Base-by-base conservation (phyloP, 2,797 vertebrate genomes). In the Leptatherina wallacei region DNA sequence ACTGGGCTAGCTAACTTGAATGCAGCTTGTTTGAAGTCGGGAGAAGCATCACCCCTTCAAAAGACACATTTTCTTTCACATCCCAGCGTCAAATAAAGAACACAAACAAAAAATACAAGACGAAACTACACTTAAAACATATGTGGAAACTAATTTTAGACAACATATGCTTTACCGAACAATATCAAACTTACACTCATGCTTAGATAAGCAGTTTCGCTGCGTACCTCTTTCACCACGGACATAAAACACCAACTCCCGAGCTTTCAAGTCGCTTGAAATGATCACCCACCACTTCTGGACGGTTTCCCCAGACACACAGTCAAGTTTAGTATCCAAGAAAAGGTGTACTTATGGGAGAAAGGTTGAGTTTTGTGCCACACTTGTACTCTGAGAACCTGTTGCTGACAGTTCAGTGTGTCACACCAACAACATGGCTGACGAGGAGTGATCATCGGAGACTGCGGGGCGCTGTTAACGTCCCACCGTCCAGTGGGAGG, bases 391-490 rank as follows among this genome's bases (percentile, higher is more conserved):
- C 51, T 10, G 52, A 73, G 80, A 29, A 93, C 90, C 90, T 94
- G 92, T 94, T 94, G 92, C 91, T 93, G 93, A 91, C 91, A 92
- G 90, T 79, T 91, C 79, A 0, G 81, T 75, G 80, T 87, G 86
- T 92, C 88, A 92, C 87, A 85, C 77, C 87, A 90, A 92, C 89
- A 94, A 94, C 90, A 94, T 94, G 93, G 93, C 93, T 93, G 92
- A 93, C 91, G 65, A 56, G 59, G 72, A 80, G 49, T 76, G 79
- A 73, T 63, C 57, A n/a, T 35, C 59, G 36, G 82, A 30, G 75
- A 61, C 71, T 74, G 78, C 66, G 55, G 68, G 80, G 73, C 72
- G 69, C 80, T 80, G 86, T 85, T 90, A 79, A 75, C 80, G 79
- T 83, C 77, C 35, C 73, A 61, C 61, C 61, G 69, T 59, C 59